These are phyloP conservation scores for Orius laevigatus DNA, from an alignment of 1,140 invertebrate genomes.

Conservation along the genomic window DNA sequence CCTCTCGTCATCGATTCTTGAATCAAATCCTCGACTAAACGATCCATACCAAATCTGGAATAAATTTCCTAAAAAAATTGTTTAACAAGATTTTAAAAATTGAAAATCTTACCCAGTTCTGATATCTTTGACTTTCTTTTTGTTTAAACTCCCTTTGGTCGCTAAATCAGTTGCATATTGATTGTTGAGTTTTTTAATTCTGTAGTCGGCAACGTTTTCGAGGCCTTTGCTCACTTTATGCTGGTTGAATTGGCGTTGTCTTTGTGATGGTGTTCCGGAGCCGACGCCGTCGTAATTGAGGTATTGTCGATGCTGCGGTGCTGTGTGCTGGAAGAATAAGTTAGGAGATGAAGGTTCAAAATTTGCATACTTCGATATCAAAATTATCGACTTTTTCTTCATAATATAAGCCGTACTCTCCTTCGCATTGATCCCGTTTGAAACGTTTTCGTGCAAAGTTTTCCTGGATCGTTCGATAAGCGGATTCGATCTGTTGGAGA, in stretches of 20 bases:
- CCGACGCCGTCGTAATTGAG: constrained; percentile 63
- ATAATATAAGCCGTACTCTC: constrained; percentile 29
- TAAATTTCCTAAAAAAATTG: constrained; percentile 11
- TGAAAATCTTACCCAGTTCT: constrained; percentile 43
- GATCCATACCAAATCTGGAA: constrained; percentile 59
- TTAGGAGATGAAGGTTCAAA: background rate
- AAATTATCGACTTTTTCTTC: constrained; percentile 31
- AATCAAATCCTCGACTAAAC: constrained; percentile 77
- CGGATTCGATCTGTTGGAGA: constrained; percentile 35
- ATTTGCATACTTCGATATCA: constrained; percentile 32
- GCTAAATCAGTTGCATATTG: constrained; percentile 20
- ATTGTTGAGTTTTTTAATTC: constrained; percentile 43
- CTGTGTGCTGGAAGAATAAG: constrained; percentile 46
- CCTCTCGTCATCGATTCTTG: constrained; percentile 77
- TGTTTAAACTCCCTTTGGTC: constrained; percentile 36
- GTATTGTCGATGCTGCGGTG: constrained; percentile 76
- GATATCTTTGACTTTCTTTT: constrained; percentile 39
- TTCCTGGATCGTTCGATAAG: constrained; percentile 34
- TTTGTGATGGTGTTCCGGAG: constrained; percentile 53
- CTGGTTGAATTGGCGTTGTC: constrained; percentile 56
- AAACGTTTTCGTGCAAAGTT: constrained; percentile 26
- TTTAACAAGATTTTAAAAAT: background rate
- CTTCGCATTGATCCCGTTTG: constrained; percentile 23
- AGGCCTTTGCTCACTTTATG: constrained; percentile 51
- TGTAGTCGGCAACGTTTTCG: constrained; percentile 57